Conservation (phyloP, 2,888 invertebrate species). For the Platycnemis pennipes region DNA sequence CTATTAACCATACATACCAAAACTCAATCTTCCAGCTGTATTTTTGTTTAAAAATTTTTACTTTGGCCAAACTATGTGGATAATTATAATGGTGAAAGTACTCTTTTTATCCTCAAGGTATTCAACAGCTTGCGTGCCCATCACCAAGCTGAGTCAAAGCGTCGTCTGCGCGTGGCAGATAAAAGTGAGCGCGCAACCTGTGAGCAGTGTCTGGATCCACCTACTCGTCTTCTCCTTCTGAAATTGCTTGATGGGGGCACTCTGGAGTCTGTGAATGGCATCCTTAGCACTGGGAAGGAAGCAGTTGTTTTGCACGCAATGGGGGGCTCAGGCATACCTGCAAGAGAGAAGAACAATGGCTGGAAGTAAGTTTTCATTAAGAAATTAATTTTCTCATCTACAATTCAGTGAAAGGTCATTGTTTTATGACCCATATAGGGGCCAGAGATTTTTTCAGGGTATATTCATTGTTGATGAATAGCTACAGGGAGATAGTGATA, state of each 20-base stretch:
- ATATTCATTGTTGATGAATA: too few relatives aligned
- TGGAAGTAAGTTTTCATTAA: constrained; percentile 25
- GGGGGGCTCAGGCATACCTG: constrained; percentile 77
- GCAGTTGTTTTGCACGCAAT: constrained; percentile 81
- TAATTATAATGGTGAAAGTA: too few relatives aligned
- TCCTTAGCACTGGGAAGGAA: constrained; percentile 83
- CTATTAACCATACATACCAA: too few relatives aligned
- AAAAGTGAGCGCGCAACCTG: constrained; percentile 81
- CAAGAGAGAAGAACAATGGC: constrained; percentile 37
- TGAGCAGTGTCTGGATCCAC: constrained; percentile 81
- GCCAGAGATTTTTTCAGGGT: too few relatives aligned
- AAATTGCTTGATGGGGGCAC: constrained; percentile 80
- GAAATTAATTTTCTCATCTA: not conserved
- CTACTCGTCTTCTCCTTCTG: constrained; percentile 81
- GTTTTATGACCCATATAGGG: too few relatives aligned
- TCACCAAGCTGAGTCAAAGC: constrained; percentile 79
- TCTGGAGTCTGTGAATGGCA: constrained; percentile 81
- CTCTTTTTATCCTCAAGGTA: constrained; percentile 73
- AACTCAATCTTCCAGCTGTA: too few relatives aligned
- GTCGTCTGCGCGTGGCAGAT: constrained; percentile 80
- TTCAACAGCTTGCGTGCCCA: constrained; percentile 81
- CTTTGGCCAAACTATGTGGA: too few relatives aligned
- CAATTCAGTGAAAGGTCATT: not conserved
- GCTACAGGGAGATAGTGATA: too few relatives aligned
- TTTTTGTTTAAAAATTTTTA: too few relatives aligned